Percentiles rank a stretch among this genome's conserved stretches.
Conservation (phyloP, 2,797 vertebrate genomes). For the Bovichtus diacanthus region DNA sequence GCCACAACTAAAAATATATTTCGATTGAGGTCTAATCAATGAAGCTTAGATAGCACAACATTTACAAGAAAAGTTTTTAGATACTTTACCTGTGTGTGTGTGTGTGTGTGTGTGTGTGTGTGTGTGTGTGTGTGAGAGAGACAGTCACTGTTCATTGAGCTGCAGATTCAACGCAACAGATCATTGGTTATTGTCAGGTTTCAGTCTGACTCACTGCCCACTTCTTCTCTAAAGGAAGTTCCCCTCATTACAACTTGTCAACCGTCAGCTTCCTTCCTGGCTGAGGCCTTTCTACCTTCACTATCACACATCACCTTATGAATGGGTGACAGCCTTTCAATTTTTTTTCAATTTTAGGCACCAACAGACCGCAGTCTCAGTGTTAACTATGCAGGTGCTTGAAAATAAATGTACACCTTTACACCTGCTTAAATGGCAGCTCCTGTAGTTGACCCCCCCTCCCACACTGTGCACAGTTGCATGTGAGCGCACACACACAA, state of each 20-base stretch:
- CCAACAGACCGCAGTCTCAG: neutral
- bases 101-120: slow-evolving; percentile 3
- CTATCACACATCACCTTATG: slow-evolving; percentile 69
- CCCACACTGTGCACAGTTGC: neutral
- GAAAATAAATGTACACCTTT: slow-evolving; percentile 27
- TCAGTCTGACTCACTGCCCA: slow-evolving; percentile 65
- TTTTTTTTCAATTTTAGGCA: slow-evolving; percentile 25
- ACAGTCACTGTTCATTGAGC: slow-evolving; percentile 72
- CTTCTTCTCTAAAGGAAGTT: slow-evolving; percentile 69
- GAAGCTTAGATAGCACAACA: neutral
- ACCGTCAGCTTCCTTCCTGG: slow-evolving; percentile 78
- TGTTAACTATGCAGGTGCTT: slow-evolving; percentile 30
- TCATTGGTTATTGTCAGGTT: slow-evolving; percentile 70
- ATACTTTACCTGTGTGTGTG: neutral
- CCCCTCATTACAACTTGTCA: slow-evolving; percentile 70
- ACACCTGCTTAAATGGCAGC: neutral
- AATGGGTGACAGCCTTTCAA: slow-evolving; percentile 64
- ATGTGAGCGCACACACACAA: neutral
- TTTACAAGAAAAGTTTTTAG: neutral
- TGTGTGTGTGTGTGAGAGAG: slow-evolving; percentile 25
- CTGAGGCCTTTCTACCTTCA: slow-evolving; percentile 54
- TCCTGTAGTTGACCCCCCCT: slow-evolving; percentile 16
- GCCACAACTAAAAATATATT: neutral
- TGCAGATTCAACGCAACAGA: slow-evolving; percentile 39
- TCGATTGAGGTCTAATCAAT: neutral